Percentiles rank a stretch among this genome's conserved stretches.
Conservation (phyloP, 2,797 vertebrate species). For the Hemitrygon akajei region DNA sequence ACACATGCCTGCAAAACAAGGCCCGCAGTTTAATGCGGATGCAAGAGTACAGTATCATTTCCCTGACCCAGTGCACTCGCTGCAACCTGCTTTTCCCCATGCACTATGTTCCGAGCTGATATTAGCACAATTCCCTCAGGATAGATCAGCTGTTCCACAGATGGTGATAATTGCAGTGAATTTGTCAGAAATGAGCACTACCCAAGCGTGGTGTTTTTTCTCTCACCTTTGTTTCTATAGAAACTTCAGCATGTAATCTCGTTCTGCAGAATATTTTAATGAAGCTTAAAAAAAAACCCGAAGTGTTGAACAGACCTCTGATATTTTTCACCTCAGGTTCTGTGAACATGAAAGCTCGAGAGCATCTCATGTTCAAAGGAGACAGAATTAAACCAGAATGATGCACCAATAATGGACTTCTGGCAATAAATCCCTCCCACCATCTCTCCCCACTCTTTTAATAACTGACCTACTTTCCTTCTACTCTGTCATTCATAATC, state of each 20-base stretch:
- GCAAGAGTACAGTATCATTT: neutral
- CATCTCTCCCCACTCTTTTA: neutral
- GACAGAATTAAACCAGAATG: neutral
- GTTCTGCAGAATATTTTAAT: neutral
- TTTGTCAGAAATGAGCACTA: conserved; percentile 11
- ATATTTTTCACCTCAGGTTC: neutral
- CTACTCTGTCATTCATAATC: neutral
- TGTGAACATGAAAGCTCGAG: neutral
- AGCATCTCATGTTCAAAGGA: neutral
- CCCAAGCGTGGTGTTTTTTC: neutral
- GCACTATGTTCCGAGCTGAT: neutral
- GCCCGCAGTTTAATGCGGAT: neutral
- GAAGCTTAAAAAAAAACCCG: neutral
- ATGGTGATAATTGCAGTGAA: conserved; percentile 19
- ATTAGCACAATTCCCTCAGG: neutral
- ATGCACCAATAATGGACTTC: neutral
- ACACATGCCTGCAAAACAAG: neutral
- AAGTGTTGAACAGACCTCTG: neutral
- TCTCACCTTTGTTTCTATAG: conserved; percentile 30
- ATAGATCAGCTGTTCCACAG: conserved; percentile 21
- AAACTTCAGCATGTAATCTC: neutral
- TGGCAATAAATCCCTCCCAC: neutral
- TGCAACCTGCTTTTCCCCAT: neutral
- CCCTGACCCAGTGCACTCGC: neutral
- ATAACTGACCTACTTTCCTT: neutral